Evolutionary conservation across 2,113 vertebrate species (phyloP).

Genomic region (Myocastor coypus): DNA sequence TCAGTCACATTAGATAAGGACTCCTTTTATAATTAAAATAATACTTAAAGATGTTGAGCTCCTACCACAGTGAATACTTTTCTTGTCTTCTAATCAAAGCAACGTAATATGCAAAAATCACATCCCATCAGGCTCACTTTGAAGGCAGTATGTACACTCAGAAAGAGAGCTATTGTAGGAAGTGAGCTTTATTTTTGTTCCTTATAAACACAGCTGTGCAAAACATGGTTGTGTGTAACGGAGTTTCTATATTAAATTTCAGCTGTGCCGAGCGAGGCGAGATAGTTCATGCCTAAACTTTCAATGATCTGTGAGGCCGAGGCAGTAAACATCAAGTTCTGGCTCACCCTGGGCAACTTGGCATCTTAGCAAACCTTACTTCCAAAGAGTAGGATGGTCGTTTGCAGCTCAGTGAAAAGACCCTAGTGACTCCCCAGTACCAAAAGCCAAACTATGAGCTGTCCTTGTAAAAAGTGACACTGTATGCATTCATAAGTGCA

Average conservation of each 20-base stretch:
- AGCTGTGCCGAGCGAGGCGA: background rate
- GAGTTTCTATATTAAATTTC: conserved; percentile 10
- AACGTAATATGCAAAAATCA: background rate
- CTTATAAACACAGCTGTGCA: background rate
- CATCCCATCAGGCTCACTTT: background rate
- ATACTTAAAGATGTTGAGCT: background rate
- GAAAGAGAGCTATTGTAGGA: background rate
- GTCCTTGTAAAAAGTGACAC: background rate
- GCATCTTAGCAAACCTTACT: background rate
- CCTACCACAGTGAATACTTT: background rate
- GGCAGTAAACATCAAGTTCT: background rate
- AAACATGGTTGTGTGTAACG: background rate
- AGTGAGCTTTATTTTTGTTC: background rate
- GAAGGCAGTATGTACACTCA: background rate
- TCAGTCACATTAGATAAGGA: background rate
- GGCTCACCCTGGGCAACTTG: background rate
- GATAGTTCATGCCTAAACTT: background rate
- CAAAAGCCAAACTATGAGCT: background rate
- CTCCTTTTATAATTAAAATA: conserved; percentile 33
- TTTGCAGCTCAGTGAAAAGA: background rate
- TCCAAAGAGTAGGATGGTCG: background rate
- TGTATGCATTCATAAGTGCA: background rate
- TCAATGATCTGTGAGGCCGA: background rate
- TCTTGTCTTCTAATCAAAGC: conserved; percentile 1
- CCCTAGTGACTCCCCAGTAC: background rate